These are phyloP conservation scores for Smittia aterrima DNA, from an alignment of 2,888 invertebrate species.

Conservation along the genomic window DNA sequence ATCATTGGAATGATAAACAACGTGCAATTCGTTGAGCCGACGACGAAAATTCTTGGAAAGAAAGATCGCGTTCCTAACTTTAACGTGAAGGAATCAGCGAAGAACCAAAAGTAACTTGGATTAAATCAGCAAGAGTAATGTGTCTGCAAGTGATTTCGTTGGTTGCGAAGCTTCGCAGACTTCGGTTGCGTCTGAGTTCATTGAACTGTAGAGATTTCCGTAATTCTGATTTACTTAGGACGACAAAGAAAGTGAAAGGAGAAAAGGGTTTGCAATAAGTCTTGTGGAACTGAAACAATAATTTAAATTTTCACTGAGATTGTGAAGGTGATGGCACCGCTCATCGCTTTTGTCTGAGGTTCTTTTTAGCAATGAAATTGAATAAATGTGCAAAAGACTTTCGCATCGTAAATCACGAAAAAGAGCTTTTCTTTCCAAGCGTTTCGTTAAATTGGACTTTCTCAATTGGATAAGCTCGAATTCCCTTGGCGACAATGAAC, in stretches of 20 bases:
- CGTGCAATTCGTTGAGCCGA: constrained; percentile 50
- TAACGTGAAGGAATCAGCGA: constrained; percentile 52
- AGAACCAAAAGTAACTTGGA: constrained; percentile 43
- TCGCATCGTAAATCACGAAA: no score
- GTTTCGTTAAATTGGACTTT: neutral
- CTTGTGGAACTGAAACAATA: neutral
- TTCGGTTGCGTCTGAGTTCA: no score
- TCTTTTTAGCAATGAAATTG: no score
- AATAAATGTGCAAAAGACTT: no score
- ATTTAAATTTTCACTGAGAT: no score
- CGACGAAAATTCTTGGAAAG: constrained; percentile 50
- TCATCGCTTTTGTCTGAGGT: no score
- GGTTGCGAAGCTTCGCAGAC: neutral
- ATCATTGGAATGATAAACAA: constrained; percentile 52
- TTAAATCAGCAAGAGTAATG: neutral
- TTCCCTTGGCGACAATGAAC: neutral
- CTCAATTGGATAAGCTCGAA: neutral
- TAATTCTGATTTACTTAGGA: neutral
- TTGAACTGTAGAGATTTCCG: neutral
- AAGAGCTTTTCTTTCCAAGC: no score
- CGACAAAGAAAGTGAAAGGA: neutral
- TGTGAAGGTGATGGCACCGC: no score
- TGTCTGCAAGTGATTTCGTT: neutral
- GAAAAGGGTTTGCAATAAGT: neutral
- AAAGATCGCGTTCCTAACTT: constrained; percentile 53